Conservation (phyloP, 2,888 invertebrate genomes). For the Eucera pruinosa region DNA sequence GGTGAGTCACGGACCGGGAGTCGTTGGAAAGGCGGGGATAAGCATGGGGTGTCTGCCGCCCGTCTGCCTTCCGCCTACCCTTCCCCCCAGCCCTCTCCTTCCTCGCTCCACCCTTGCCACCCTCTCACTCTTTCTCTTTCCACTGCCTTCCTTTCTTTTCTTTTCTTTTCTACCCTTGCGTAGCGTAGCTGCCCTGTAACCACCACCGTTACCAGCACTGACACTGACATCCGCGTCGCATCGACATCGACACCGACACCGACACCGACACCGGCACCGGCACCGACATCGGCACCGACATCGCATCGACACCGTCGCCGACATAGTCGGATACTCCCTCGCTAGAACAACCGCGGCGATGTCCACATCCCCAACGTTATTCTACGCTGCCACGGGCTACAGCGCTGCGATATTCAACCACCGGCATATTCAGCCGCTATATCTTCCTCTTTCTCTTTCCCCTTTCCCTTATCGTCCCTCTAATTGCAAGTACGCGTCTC, state of each 20-base stretch:
- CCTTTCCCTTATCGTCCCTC: too few species aligned
- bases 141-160: constrained; percentile 20
- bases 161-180: constrained; percentile 34
- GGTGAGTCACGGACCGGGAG: constrained; percentile 81
- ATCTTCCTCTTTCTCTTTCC: too few species aligned
- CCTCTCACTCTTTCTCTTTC: constrained; percentile 20
- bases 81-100: constrained; percentile 61
- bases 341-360: constrained; percentile 34
- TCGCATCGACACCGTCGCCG: constrained; percentile 31
- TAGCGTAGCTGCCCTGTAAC: constrained; percentile 49
- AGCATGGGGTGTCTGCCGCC: constrained; percentile 83
- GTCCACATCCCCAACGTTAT: constrained; percentile 28
- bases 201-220: constrained; percentile 26
- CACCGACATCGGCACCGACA: constrained; percentile 23
- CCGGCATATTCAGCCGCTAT: constrained; percentile 63
- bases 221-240: background rate
- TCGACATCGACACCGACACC: background rate
- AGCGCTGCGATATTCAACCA: constrained; percentile 32
- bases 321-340: constrained; percentile 37
- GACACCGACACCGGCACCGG: constrained; percentile 26
- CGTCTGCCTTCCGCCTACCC: constrained; percentile 82
- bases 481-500: too few species aligned
- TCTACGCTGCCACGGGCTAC: background rate
- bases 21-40: constrained; percentile 73
- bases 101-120: constrained; percentile 38